phyloP scores from a whole-genome alignment of 1,140 invertebrate species.

The Schlechtendalia chinensis region DNA sequence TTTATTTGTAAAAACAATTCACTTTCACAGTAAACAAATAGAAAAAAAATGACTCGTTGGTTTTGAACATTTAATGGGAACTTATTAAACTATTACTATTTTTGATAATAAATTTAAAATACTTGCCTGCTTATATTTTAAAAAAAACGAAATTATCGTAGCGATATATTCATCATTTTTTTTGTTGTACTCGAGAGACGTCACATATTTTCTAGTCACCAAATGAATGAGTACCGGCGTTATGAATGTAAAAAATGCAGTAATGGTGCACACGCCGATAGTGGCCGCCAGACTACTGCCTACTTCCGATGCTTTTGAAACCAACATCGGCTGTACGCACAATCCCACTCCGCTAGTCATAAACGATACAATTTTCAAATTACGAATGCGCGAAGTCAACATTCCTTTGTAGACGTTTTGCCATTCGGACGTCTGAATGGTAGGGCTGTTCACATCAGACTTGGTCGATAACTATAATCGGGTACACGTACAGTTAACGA shows the following conservation, averaged over 20 bases:
- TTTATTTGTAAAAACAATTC: no score
- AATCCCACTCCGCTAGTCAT: conserved; percentile 69
- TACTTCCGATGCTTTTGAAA: conserved; percentile 62
- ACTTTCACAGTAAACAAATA: no score
- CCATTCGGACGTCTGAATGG: not conserved
- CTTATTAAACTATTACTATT: no score
- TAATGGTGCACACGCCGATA: conserved; percentile 64
- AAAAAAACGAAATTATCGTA: conserved; percentile 57
- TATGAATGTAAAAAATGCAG: conserved; percentile 76
- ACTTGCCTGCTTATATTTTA: conserved; percentile 50
- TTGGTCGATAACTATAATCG: not conserved
- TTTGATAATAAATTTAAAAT: not conserved
- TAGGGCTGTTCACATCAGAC: not conserved
- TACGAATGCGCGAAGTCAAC: not conserved
- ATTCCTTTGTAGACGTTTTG: conserved; percentile 18
- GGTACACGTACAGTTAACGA: not conserved
- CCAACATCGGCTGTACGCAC: conserved; percentile 70
- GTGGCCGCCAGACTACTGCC: conserved; percentile 61
- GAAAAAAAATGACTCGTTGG: no score
- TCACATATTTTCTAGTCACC: conserved; percentile 83
- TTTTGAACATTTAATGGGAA: no score
- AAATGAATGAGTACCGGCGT: conserved; percentile 81
- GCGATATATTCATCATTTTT: conserved; percentile 67
- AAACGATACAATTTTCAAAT: conserved; percentile 77
- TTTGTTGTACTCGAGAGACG: conserved; percentile 69